Base-by-base conservation (phyloP, 1,140 invertebrate genomes). In the Agrilus planipennis region DNA sequence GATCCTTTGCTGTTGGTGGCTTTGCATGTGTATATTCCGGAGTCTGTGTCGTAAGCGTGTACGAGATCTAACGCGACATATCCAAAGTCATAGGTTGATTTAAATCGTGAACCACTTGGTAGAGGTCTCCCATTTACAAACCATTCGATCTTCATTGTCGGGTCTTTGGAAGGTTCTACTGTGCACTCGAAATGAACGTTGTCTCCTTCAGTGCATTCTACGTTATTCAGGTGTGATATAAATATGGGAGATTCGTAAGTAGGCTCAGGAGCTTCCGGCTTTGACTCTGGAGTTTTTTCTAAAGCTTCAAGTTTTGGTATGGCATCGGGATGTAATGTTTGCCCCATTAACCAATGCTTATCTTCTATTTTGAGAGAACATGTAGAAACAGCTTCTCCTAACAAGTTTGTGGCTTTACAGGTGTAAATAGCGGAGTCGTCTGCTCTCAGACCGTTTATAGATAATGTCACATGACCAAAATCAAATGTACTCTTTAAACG, bases 341-440 rank as follows among this genome's bases (percentile, higher is more conserved):
- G 88, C 23, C 83, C 81, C 37, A 93, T 72, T 10, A 90, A 61
- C 84, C 85, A 89, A 53, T 87, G 83, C 27, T 75, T 73, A 63
- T 88, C 85, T 68, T 84, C 81, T 53, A 94, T 84, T 65, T 92
- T 92, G 23, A 95, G 71, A 1, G 82, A 86, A 48, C 85, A 82
- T 0, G 89, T 94, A 3, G 89, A 90, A 17, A 90, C 84, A 37
- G 89, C 89, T 70, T 94, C 87, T 15, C 91, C 91, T 34, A 86
- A 69, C 39, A 84, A 65, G 61, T 94, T 94, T 4, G 79, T 86
- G 4, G 90, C 89, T 67, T 89, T 88, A 63, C 90, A 94, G 2
- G 87, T 90, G 52, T 95, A 95, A 56, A 94, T 89, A 20, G 89
- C 91, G 7, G 86, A 86, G 67, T 96, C 91, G 57, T 92, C 88